Conservation (phyloP, 2,888 invertebrate species). For the Prosapia bicincta region DNA sequence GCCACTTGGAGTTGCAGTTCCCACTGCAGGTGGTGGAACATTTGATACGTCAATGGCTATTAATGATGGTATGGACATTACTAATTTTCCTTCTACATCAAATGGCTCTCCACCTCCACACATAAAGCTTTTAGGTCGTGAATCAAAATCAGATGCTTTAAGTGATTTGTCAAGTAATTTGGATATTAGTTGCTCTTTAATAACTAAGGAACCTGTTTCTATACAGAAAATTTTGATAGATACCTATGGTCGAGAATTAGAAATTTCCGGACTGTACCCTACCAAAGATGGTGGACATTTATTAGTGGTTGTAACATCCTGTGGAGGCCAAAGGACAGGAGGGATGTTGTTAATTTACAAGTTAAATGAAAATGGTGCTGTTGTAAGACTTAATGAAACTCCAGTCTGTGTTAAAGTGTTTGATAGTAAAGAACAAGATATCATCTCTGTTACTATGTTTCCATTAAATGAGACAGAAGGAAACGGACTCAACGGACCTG, state of each 20-base stretch:
- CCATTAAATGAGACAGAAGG: constrained; percentile 28
- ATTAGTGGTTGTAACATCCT: constrained; percentile 56
- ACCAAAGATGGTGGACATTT: constrained; percentile 66
- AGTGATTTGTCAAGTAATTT: constrained; percentile 10
- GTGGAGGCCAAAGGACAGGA: constrained; percentile 40
- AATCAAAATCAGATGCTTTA: constrained; percentile 15
- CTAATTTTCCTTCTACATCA: constrained; percentile 31
- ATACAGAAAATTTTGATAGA: constrained; percentile 19
- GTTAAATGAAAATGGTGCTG: constrained; percentile 47
- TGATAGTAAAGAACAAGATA: constrained; percentile 17
- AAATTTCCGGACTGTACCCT: constrained; percentile 48
- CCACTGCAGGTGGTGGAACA: constrained; percentile 33
- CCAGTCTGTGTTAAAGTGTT: constrained; percentile 24
- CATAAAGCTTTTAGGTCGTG: constrained; percentile 19
- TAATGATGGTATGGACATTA: constrained; percentile 23
- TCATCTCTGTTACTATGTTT: constrained; percentile 26
- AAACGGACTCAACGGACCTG: constrained; percentile 20
- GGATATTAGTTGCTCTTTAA: neutral
- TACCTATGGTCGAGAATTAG: constrained; percentile 8
- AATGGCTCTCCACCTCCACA: constrained; percentile 27
- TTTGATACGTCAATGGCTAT: constrained; percentile 30
- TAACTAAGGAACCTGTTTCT: constrained; percentile 22
- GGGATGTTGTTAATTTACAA: constrained; percentile 55
- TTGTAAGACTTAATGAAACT: constrained; percentile 29
- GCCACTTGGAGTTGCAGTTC: constrained; percentile 22